Conservation (phyloP, 92 coral and sea anemone genomes). For the Paragorgia papillata region DNA sequence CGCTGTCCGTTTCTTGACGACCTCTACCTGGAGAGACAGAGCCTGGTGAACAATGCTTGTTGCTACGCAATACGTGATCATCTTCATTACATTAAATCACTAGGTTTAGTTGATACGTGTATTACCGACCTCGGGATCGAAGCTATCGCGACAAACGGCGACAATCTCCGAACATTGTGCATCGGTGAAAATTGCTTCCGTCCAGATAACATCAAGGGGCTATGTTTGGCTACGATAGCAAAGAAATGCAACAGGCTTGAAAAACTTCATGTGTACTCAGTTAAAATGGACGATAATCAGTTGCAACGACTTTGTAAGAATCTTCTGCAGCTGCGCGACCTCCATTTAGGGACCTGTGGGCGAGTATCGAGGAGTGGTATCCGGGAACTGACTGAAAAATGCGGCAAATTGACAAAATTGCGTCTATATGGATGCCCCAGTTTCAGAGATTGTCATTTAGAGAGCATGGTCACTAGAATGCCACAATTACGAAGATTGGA, state of each 20-base stretch:
- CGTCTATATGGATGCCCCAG: slow-evolving; percentile 64
- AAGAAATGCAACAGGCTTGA: slow-evolving; percentile 64
- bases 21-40: slow-evolving; percentile 71
- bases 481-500: slow-evolving; percentile 59
- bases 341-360: slow-evolving; percentile 79
- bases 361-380: slow-evolving; percentile 66
- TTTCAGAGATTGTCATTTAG: slow-evolving; percentile 51
- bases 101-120: slow-evolving; percentile 71
- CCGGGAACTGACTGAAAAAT: slow-evolving; percentile 54
- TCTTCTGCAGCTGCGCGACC: slow-evolving; percentile 59
- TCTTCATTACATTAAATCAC: slow-evolving; percentile 53
- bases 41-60: slow-evolving; percentile 61
- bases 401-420: slow-evolving; percentile 60
- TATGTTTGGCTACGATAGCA: slow-evolving; percentile 62
- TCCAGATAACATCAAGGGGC: slow-evolving; percentile 67
- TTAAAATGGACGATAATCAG: slow-evolving; percentile 66
- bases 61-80: slow-evolving; percentile 47
- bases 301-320: slow-evolving; percentile 59
- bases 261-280: slow-evolving; percentile 62
- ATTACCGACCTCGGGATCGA: slow-evolving; percentile 72
- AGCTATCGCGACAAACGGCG: slow-evolving; percentile 68
- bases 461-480: slow-evolving; percentile 49
- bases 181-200: slow-evolving; percentile 76
- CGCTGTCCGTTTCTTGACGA: slow-evolving; percentile 59
- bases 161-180: slow-evolving; percentile 61